Base-by-base conservation (phyloP, 1,140 invertebrate genomes). In the Archivesica marissinica region DNA sequence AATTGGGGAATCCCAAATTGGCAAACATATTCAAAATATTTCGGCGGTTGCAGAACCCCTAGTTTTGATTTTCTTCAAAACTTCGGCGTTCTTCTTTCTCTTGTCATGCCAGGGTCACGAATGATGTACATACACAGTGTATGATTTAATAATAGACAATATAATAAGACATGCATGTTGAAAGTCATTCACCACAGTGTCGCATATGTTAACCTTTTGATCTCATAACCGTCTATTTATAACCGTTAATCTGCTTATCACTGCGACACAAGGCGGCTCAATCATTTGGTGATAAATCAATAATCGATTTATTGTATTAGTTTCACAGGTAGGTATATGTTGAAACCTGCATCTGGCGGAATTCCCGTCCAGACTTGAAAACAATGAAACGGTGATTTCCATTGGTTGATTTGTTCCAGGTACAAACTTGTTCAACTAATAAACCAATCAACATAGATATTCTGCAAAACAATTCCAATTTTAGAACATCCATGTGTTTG, bases 161-260 rank as follows among this genome's bases (percentile, higher is more conserved):
- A 33, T 66, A 11, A 15, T 11, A 35, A 66, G 28, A 30, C n/a
- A 28, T 30, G 28, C 13, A 66, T 66, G 9, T 9, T 11, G 52
- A 4, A 54, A n/a, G 25, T 13, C 52, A 30, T 52, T 72, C 25
- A 44, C 68, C 68, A 25, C 50, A 72, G 41, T 72, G 23, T 72
- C 17, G 59, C 68, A 72, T 50, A 56, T 25, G 20, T 56, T 4
- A 44, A 20, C 44, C n/a, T 50, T 52, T 76, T 76, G 74, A 76
- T 59, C 74, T 23, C 9, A 7, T 68, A 72, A 72, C 79, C 44
- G 79, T 81, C 66, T 81, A 81, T 70, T 68, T 81, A 68, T 81
- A 81, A 72, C 66, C 66, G 66, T 56, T 72, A 81, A 81, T 70
- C 64, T 9, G 44, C 47, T 72, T 68, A 81, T 81, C 79, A 33